These are phyloP conservation scores for Sturnira hondurensis DNA, from an alignment of 2,113 vertebrate species.

Conservation along the genomic window DNA sequence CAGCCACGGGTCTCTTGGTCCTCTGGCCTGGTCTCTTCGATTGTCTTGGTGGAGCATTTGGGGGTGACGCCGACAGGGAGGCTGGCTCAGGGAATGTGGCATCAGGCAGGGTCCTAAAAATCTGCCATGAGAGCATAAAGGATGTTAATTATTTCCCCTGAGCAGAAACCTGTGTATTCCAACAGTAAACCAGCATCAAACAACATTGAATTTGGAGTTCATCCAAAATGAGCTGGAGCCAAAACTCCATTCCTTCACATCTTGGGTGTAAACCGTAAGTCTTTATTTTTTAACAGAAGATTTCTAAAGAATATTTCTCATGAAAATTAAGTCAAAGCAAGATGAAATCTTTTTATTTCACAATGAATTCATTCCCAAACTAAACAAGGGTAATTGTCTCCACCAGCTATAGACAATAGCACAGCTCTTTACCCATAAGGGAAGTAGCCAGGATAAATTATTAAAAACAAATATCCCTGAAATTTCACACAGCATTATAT, in stretches of 20 bases:
- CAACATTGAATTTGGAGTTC: conserved; percentile 74
- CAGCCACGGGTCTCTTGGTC: conserved; percentile 92
- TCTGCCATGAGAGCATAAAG: conserved; percentile 87
- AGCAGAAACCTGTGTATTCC: conserved; percentile 68
- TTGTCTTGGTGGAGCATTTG: conserved; percentile 91
- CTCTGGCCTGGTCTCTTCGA: conserved; percentile 90
- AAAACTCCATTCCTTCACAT: conserved; percentile 74
- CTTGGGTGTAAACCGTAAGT: conserved; percentile 9
- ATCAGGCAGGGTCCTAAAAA: conserved; percentile 93
- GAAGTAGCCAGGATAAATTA: background rate
- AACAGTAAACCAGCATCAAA: conserved; percentile 72
- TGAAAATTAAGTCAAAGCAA: conserved; percentile 61
- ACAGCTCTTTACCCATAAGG: background rate
- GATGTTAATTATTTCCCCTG: conserved; percentile 74
- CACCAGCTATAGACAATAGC: conserved; percentile 26
- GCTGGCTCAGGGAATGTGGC: conserved; percentile 79
- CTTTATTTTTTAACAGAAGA: conserved; percentile 42
- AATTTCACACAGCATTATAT: conserved; percentile 43
- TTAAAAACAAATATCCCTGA: background rate
- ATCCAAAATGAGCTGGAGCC: conserved; percentile 66
- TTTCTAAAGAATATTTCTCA: conserved; percentile 48
- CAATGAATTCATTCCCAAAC: conserved; percentile 53
- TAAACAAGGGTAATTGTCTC: conserved; percentile 46
- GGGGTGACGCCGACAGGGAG: conserved; percentile 78
- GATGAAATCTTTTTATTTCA: conserved; percentile 58